These are phyloP conservation scores for Amphilophus citrinellus DNA, from an alignment of 2,113 vertebrate genomes.

Conservation along the genomic window DNA sequence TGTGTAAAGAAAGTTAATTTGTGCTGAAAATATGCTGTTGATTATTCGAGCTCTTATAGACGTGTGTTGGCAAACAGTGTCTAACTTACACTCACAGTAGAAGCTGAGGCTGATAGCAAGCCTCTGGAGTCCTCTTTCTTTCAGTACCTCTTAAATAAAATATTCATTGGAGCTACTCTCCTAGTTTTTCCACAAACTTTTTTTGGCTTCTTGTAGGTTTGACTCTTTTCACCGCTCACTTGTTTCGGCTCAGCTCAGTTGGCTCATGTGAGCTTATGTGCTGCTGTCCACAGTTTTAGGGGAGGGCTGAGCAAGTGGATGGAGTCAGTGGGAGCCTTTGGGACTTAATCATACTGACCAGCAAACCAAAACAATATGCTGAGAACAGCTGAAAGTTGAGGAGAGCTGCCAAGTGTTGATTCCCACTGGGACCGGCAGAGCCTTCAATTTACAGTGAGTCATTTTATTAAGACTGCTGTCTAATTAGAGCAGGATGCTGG, in stretches of 20 bases:
- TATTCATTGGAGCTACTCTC: not conserved
- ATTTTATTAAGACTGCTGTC: not conserved
- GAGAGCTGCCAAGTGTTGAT: constrained; percentile 27
- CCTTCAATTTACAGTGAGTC: not conserved
- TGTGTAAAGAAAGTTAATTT: not conserved
- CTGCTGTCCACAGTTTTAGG: constrained; percentile 29
- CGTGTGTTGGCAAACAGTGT: not conserved
- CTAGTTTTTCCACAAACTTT: not conserved
- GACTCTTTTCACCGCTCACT: constrained; percentile 19
- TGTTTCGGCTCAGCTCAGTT: constrained; percentile 27
- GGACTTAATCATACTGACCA: constrained; percentile 63
- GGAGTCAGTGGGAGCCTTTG: constrained; percentile 57
- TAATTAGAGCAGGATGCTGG: not conserved
- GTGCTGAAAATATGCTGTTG: not conserved
- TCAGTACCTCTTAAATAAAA: not conserved
- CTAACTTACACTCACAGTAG: not conserved
- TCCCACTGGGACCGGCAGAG: not conserved
- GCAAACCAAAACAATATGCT: constrained; percentile 63
- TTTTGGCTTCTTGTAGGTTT: not conserved
- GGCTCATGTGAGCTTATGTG: constrained; percentile 25
- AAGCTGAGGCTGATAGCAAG: not conserved
- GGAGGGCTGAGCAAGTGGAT: constrained; percentile 23
- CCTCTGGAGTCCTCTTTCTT: not conserved
- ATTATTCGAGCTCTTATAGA: not conserved
- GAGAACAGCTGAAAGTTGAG: constrained; percentile 32